A percentile compares a stretch with the other conserved stretches of the same genome.
Conservation (phyloP, 2,888 invertebrate genomes). For the Parapristionchus giblindavisi region DNA sequence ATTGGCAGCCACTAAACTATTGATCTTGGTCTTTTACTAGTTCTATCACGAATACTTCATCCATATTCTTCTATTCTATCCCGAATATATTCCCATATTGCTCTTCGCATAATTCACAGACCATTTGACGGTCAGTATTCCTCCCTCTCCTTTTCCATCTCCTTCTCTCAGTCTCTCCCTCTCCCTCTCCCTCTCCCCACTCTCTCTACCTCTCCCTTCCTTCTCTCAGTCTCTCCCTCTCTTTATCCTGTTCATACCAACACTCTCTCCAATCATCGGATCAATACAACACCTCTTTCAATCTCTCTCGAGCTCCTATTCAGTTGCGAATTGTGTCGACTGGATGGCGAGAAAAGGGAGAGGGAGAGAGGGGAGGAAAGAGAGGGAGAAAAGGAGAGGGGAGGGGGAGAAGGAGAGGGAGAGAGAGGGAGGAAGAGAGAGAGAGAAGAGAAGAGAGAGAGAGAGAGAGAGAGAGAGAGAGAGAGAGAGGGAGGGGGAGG, state of each 20-base stretch:
- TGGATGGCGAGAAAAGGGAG: not conserved
- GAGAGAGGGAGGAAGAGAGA: conserved; percentile 3
- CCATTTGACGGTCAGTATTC: not conserved
- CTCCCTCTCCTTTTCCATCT: not conserved
- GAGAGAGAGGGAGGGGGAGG: not conserved
- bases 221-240: not conserved
- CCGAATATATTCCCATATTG: too few relatives aligned
- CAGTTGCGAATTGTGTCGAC: not conserved
- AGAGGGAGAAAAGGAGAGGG: not conserved
- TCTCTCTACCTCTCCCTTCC: not conserved
- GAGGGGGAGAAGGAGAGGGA: not conserved
- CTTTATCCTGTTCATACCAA: not conserved
- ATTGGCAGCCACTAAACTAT: too few relatives aligned
- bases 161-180: not conserved
- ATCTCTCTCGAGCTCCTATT: not conserved
- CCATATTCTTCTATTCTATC: too few relatives aligned
- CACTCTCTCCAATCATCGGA: not conserved
- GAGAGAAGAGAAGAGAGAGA: not conserved
- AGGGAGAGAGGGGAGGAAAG: conserved; percentile 14
- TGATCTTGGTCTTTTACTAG: too few relatives aligned
- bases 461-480: not conserved
- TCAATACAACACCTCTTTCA: not conserved
- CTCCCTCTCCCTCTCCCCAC: not conserved
- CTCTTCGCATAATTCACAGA: too few relatives aligned
- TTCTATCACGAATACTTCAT: too few relatives aligned